Percentiles rank a stretch among this genome's conserved stretches.
Conservation (phyloP, 2,888 invertebrate species). For the Sesia apiformis region DNA sequence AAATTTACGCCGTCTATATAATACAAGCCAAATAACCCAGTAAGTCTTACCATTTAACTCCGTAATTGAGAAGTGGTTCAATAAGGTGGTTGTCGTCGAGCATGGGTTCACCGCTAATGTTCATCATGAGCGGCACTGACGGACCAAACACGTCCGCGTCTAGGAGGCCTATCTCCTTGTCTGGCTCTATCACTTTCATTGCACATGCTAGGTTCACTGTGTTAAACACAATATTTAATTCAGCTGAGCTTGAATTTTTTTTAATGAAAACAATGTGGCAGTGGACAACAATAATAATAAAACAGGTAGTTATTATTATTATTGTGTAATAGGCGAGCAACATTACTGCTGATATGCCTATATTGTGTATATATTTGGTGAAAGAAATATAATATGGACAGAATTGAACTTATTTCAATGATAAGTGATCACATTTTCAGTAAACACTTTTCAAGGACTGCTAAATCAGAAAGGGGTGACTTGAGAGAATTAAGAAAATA, state of each 20-base stretch:
- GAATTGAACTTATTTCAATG: no score
- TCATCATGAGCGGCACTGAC: slow-evolving; percentile 95
- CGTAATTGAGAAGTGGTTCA: slow-evolving; percentile 91
- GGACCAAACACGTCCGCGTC: slow-evolving; percentile 98
- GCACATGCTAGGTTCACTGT: slow-evolving; percentile 90
- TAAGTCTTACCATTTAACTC: slow-evolving; percentile 87
- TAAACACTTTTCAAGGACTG: no score
- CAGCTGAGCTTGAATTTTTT: not conserved
- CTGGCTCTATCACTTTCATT: slow-evolving; percentile 77
- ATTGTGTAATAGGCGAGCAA: no score
- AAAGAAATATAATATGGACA: no score
- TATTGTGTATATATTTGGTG: no score
- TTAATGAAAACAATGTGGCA: not conserved
- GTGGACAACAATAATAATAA: not conserved
- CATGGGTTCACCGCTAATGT: slow-evolving; percentile 86
- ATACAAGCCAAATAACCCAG: no score
- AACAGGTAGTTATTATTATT: not conserved
- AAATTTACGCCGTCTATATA: no score
- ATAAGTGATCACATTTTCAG: no score
- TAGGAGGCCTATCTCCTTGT: slow-evolving; percentile 85
- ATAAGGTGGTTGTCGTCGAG: slow-evolving; percentile 86
- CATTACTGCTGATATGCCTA: no score
- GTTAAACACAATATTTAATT: not conserved
- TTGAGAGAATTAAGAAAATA: no score
- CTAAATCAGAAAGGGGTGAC: no score